Evolutionary conservation across 2,797 vertebrate genomes (phyloP).

Genomic region (Chiloscyllium punctatum): DNA sequence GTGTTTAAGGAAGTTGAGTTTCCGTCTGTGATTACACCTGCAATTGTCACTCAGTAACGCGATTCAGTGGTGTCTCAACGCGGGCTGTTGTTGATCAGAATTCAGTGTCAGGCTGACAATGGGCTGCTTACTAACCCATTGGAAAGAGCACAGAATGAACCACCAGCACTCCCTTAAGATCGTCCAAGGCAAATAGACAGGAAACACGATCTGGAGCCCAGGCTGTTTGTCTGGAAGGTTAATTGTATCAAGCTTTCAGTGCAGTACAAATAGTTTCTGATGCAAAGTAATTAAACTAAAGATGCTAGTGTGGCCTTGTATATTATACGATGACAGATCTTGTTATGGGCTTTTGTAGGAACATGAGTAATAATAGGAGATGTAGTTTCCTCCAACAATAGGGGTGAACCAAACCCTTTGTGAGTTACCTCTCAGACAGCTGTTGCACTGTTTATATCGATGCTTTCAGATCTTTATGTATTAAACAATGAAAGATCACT

Average conservation of each 20-base stretch:
- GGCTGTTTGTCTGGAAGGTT: constrained; percentile 41
- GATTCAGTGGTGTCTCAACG: background rate
- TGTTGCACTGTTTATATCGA: background rate
- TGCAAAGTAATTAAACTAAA: constrained; percentile 56
- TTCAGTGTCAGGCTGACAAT: background rate
- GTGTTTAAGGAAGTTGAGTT: background rate
- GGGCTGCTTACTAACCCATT: background rate
- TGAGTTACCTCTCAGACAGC: background rate
- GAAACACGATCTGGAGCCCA: background rate
- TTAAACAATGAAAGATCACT: constrained; percentile 13
- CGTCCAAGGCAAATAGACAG: constrained; percentile 3
- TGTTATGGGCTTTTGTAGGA: constrained; percentile 69
- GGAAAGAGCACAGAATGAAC: background rate
- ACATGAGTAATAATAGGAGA: constrained; percentile 56
- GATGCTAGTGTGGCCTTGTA: constrained; percentile 52
- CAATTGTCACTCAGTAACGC: background rate
- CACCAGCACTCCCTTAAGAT: too few relatives aligned
- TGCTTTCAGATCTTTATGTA: background rate
- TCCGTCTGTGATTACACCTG: constrained; percentile 16
- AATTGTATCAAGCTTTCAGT: constrained; percentile 65
- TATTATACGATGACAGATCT: constrained; percentile 71
- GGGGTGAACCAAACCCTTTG: constrained; percentile 50
- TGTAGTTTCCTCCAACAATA: constrained; percentile 60
- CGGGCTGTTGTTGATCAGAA: background rate
- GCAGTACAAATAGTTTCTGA: constrained; percentile 63